These are phyloP conservation scores for Apolygus lucorum DNA, from an alignment of 1,140 invertebrate species.

Conservation along the genomic window DNA sequence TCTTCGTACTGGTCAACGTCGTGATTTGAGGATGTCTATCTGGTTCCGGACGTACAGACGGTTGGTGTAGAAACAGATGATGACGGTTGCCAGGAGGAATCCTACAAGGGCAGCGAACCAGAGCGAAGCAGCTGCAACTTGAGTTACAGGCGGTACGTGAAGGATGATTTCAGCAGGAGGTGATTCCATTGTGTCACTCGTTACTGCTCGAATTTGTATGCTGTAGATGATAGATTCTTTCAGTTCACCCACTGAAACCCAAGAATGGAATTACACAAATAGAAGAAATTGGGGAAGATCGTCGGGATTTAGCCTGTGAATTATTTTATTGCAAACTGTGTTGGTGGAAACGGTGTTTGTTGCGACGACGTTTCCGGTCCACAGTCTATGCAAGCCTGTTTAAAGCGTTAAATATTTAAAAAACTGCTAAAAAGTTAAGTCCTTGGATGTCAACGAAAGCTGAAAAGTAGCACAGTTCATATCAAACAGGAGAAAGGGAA, in stretches of 20 bases:
- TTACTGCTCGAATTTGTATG: conserved; percentile 55
- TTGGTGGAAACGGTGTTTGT: no score
- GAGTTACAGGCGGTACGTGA: conserved; percentile 14
- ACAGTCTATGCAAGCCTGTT: background rate
- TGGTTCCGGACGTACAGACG: conserved; percentile 16
- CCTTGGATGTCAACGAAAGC: no score
- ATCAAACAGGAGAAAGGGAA: no score
- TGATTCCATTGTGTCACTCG: conserved; percentile 36
- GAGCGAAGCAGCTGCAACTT: conserved; percentile 16
- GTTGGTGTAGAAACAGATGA: conserved; percentile 24
- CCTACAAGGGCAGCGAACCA: conserved; percentile 18
- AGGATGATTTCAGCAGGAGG: conserved; percentile 12
- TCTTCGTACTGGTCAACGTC: no score
- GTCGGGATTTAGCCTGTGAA: no score
- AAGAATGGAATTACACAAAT: no score
- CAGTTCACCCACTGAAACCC: conserved; percentile 51
- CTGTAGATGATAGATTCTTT: conserved; percentile 55
- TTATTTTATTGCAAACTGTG: no score
- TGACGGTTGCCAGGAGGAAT: conserved; percentile 13
- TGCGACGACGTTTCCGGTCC: no score
- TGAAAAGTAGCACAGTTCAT: no score
- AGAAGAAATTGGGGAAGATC: no score
- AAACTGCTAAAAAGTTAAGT: no score
- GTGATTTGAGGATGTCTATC: conserved; percentile 9
- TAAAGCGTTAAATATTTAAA: no score